These are phyloP conservation scores for Callionymus lyra DNA, from an alignment of 2,113 vertebrate species.

Conservation along the genomic window DNA sequence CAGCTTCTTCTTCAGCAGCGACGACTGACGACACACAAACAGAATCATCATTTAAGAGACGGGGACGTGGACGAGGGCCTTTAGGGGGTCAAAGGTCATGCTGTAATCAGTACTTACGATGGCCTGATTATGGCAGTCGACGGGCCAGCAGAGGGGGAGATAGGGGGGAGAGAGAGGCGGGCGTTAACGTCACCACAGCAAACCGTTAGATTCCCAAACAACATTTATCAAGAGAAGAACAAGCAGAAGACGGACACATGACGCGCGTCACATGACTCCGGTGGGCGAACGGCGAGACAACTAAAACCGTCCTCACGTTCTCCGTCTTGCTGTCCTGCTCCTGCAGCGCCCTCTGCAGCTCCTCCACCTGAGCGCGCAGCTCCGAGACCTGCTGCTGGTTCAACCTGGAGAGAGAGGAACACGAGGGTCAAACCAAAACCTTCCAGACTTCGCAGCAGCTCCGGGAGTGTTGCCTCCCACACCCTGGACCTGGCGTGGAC, in stretches of 20 bases:
- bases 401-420: slow-evolving; percentile 54
- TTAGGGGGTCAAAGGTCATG: slow-evolving; percentile 15
- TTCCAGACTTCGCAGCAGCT: too few species aligned
- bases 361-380: slow-evolving; percentile 74
- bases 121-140: slow-evolving; percentile 61
- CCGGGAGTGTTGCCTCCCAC: slow-evolving; percentile 53
- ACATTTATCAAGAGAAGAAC: slow-evolving; percentile 15
- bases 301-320: slow-evolving; percentile 68
- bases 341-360: slow-evolving; percentile 76
- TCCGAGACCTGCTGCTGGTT: slow-evolving; percentile 78
- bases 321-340: slow-evolving; percentile 77
- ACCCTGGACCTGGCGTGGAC: slow-evolving; percentile 54
- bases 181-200: slow-evolving; percentile 64
- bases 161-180: slow-evolving; percentile 54
- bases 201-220: slow-evolving; percentile 46
- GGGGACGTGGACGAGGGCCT: too few species aligned
- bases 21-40: slow-evolving; percentile 55
- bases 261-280: not conserved
- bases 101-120: slow-evolving; percentile 70
- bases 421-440: slow-evolving; percentile 9
- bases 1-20: slow-evolving; percentile 79
- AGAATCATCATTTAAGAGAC: too few species aligned
- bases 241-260: slow-evolving; percentile 6
- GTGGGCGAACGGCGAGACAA: not conserved
- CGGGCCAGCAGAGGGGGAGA: slow-evolving; percentile 36